Base-by-base conservation (phyloP, 1,140 invertebrate species). In the Zaprionus taronus region DNA sequence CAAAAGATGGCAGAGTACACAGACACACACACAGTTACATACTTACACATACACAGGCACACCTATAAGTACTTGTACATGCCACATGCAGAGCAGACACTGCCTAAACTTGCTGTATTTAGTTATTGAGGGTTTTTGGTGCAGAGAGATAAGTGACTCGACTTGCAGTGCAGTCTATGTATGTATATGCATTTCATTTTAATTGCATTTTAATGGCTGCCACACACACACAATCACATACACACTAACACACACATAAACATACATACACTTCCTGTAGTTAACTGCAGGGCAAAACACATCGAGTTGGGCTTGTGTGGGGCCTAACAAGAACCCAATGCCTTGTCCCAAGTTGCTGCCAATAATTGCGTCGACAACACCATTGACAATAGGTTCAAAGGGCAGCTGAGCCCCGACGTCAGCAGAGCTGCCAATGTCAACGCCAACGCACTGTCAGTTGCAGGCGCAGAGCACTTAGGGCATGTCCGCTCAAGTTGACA, bases 111-210 rank as follows among this genome's bases (percentile, higher is more conserved):
- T 47, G 41, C 6, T 47, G 20, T 65, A 36, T 56, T 72, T 38
- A 34, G 41, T n/a, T 41, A 84, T 84, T 72, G 74, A 56, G 44
- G 51, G 66, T 53, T 83, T 77, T 57, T 31, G 31, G 36, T 38
- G 38, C 2, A 26, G 38, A 41, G 17, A 51, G 49, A 12, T 34
- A 44, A 12, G 47, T 9, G n/a, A 24, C 11, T 5, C 14, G 17
- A 51, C 31, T 41, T 26, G 31, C 44, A 22, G 20, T 75, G 34
- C 36, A 34, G 61, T 47, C 68, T 36, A 68, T n/a, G n/a, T n/a
- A n/a, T n/a, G n/a, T n/a, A n/a, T 69, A 74, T 69, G 61, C 60
- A 75, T 62, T 63, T 44, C 56, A 56, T 47, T 77, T 72, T 61
- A 83, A 76, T 78, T 63, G 41, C 53, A 70, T 57, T 70, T 72